Percentiles rank a stretch among this genome's conserved stretches.
phyloP scores from a whole-genome alignment of 2,797 vertebrate species.

The Coracias cyanogaster region DNA sequence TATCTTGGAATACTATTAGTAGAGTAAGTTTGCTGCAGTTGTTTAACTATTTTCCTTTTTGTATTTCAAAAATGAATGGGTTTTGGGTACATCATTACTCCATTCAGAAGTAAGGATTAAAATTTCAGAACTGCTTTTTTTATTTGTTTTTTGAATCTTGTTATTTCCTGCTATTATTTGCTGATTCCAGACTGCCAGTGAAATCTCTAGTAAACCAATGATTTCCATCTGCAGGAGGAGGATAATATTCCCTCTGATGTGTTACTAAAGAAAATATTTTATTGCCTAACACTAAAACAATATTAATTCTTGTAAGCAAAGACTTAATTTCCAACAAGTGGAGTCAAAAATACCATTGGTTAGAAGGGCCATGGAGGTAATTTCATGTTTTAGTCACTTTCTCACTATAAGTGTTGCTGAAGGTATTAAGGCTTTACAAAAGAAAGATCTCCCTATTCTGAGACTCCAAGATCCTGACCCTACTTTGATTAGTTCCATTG shows the following conservation, averaged over 20 bases:
- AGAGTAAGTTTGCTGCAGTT: background rate
- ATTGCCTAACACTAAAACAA: background rate
- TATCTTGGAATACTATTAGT: background rate
- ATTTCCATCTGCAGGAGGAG: background rate
- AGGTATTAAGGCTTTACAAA: background rate
- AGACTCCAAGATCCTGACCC: background rate
- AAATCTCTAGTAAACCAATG: background rate
- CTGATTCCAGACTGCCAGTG: background rate
- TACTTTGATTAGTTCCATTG: background rate
- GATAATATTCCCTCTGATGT: background rate
- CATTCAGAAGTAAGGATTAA: background rate
- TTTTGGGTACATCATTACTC: background rate
- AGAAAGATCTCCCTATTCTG: background rate
- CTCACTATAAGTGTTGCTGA: background rate
- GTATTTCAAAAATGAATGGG: background rate
- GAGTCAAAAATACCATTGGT: background rate
- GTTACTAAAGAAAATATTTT: background rate
- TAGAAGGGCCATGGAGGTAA: background rate
- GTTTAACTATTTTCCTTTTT: background rate
- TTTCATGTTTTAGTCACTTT: background rate
- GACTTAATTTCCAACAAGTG: background rate
- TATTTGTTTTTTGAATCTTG: background rate
- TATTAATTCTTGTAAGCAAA: background rate
- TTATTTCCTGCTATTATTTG: background rate
- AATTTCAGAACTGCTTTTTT: background rate